Base-by-base conservation (phyloP, 2,113 vertebrate species). In the Zosterops lateralis region DNA sequence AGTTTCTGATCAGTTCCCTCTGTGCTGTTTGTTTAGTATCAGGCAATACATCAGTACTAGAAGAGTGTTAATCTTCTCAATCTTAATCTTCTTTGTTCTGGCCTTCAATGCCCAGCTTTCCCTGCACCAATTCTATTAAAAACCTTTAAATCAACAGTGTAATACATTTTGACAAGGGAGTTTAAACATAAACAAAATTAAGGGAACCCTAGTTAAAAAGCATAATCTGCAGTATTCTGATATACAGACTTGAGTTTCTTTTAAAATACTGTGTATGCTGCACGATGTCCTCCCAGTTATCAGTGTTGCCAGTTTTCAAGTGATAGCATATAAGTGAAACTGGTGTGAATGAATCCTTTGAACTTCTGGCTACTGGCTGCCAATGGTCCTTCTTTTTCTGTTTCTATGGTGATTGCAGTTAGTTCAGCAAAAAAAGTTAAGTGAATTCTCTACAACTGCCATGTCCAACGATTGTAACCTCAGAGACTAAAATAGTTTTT, bases 331-430 rank as follows among this genome's bases (percentile, higher is more conserved):
- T 42, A 92, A 85, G 80, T 95, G 87, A 96, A 96, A 95, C 24
- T 95, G 67, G 80, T 89, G 74, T 93, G 83, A 93, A 89, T 92
- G 86, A 93, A 93, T 92, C 89, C 87, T 84, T 95, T 85, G 94
- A 96, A 96, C 83, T 97, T 96, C 90, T 95, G 87, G 73, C 94
- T 97, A 64, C 95, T 92, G 70, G 42, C 86, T 97, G 94, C 92
- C 94, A 97, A 94, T 92, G 82, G 83, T 88, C 74, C 97, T 94
- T 96, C 89, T 96, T 93, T 93, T 96, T 84, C 84, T 93, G 94
- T 97, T 97, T 97, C 97, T 96, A 93, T 95, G 96, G 95, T 96
- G 76, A 97, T 95, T 29, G 21, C 84, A 90, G 79, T 89, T 95
- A 93, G 78, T 81, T 96, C 92, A 86, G 80, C 45, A 83, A 96